Evolutionary conservation across 2,888 invertebrate genomes (phyloP), one percentile per base, ranked within the genome.

Genomic region (Idaea straminata): DNA sequence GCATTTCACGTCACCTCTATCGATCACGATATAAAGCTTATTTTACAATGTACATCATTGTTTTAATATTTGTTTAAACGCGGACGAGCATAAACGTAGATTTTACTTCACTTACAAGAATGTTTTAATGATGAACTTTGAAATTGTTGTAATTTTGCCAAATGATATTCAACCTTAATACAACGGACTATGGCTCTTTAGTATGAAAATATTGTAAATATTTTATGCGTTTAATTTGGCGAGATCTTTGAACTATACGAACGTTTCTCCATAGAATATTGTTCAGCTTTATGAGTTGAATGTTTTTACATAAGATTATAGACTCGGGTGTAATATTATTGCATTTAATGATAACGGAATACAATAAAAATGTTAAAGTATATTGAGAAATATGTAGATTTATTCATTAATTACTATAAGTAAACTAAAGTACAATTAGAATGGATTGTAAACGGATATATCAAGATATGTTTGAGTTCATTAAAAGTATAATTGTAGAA

Each of bases 41-140:
- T 70, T 74, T 73, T 77, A 16, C 65, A 66, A 66, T 72, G 69
- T 66, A 64, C 57, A 61, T 64, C 61, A 35, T 59, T 5, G 15
- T 66, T 69, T 7, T 66, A 72, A 69, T 64, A 36, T 72, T 74
- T 68, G 74, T 60, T 69, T 60, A 63, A 65, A 68, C 65, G 69
- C 72, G 73, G 72, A 72, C 70, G 70, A 68, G 72, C 70, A 68
- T 66, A 69, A 69, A 70, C 67, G 65, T 74, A 71, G 72, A 74
- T 76, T 68, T 73, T 73, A 71, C 75, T 73, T 74, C 68, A 65
- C 72, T 68, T 73, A 71, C 74, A 72, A 73, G 73, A 78, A 72
- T 76, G 72, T 72, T 78, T 78, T 74, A 74, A 77, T 69, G 71
- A 75, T 76, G 69, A 72, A 73, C 67, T 69, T 66, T 71, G 67